phyloP scores from a whole-genome alignment of 2,888 invertebrate species.

The Agrochola circellaris region DNA sequence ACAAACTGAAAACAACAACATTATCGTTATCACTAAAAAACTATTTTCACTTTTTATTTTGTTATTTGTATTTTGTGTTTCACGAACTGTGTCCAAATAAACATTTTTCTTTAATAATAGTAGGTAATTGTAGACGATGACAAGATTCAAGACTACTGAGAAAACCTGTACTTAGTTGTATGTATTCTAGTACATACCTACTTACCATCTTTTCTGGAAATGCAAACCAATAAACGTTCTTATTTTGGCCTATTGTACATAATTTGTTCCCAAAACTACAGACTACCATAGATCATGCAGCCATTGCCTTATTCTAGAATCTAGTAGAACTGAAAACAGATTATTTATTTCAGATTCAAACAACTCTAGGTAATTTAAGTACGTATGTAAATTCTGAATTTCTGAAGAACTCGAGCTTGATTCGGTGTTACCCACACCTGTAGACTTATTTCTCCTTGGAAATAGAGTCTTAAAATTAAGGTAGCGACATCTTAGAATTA shows the following conservation, averaged over 20 bases:
- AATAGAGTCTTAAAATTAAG: not conserved
- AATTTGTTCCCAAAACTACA: not conserved
- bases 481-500: constrained; percentile 55
- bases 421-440: not conserved
- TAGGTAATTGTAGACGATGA: not conserved
- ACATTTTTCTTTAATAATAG: too few species aligned
- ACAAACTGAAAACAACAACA: not conserved
- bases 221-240: not conserved
- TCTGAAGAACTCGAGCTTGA: not conserved
- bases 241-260: not conserved
- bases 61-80: too few species aligned
- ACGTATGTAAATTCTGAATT: not conserved
- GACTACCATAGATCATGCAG: not conserved
- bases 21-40: too few species aligned
- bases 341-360: not conserved
- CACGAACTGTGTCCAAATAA: too few species aligned
- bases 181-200: not conserved
- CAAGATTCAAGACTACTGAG: not conserved
- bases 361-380: not conserved
- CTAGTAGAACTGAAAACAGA: not conserved
- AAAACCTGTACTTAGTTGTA: not conserved
- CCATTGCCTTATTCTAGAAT: not conserved
- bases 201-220: not conserved
- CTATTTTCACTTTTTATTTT: not conserved
- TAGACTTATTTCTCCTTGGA: not conserved